These are phyloP conservation scores for Pogonognathellus flavescens DNA, from an alignment of 1,140 invertebrate species.

Conservation along the genomic window DNA sequence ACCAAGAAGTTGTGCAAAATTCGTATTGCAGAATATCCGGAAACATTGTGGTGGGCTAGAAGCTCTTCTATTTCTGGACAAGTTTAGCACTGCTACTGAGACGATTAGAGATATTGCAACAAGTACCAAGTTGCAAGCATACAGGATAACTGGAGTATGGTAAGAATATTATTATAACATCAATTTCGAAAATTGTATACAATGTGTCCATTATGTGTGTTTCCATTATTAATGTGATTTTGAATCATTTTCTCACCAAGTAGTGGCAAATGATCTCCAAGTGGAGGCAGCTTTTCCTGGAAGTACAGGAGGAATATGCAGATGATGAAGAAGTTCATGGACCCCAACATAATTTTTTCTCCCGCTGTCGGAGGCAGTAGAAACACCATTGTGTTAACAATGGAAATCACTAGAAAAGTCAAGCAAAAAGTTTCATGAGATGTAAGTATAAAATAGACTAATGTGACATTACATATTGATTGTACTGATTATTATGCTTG, in stretches of 20 bases:
- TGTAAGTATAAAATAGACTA: not conserved
- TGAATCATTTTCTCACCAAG: constrained; percentile 72
- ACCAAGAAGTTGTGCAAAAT: constrained; percentile 72
- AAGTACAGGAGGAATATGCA: constrained; percentile 78
- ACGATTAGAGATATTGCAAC: constrained; percentile 76
- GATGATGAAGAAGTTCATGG: constrained; percentile 74
- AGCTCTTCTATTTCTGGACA: constrained; percentile 72
- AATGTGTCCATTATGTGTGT: not conserved
- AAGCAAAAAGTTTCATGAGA: not conserved
- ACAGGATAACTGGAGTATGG: constrained; percentile 74
- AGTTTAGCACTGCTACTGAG: constrained; percentile 76
- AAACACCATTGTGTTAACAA: constrained; percentile 76
- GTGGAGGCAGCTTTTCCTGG: constrained; percentile 75
- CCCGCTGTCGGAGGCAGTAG: constrained; percentile 78
- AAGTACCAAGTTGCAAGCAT: constrained; percentile 74
- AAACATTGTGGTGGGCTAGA: constrained; percentile 74
- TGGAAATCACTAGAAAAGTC: constrained; percentile 74
- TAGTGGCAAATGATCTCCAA: constrained; percentile 76
- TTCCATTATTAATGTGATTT: not conserved
- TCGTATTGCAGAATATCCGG: constrained; percentile 73
- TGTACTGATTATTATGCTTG: not conserved
- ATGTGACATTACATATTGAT: not conserved
- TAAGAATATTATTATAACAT: constrained; percentile 3
- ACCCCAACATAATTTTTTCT: constrained; percentile 77
- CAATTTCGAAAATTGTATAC: too few relatives aligned